A percentile compares a stretch with the other conserved stretches of the same genome.
Conservation (phyloP, 2,797 vertebrate genomes). For the Phrynocephalus forsythii region DNA sequence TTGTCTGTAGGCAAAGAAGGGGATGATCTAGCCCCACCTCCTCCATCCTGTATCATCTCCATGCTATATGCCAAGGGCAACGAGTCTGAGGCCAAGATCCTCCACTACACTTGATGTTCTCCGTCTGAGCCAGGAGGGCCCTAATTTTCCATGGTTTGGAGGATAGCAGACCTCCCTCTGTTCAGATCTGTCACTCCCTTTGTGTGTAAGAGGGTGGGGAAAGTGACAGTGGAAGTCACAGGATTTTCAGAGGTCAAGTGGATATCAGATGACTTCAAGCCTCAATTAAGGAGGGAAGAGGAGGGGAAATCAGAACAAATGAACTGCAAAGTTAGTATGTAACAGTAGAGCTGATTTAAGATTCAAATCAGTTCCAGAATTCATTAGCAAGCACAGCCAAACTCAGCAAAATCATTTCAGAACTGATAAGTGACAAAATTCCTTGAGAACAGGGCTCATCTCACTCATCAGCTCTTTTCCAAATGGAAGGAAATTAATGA, state of each 20-base stretch:
- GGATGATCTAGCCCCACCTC: too few species aligned
- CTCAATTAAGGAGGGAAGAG: not conserved
- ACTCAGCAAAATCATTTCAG: not conserved
- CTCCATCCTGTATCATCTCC: too few species aligned
- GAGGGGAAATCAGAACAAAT: not conserved
- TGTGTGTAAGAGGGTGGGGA: too few species aligned
- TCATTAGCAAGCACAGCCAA: not conserved
- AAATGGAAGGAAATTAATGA: not conserved
- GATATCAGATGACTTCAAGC: not conserved
- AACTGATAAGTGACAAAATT: not conserved
- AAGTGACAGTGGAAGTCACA: not conserved
- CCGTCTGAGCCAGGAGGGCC: too few species aligned
- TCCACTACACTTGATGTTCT: too few species aligned
- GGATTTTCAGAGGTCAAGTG: not conserved
- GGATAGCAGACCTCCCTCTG: too few species aligned
- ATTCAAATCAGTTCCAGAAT: constrained; percentile 2
- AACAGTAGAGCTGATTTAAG: too few species aligned
- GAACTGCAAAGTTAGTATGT: not conserved
- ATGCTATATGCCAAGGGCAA: too few species aligned
- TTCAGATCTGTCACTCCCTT: too few species aligned
- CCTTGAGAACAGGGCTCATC: not conserved
- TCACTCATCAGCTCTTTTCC: not conserved
- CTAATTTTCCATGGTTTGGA: too few species aligned
- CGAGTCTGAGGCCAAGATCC: too few species aligned
- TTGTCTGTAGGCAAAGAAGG: too few species aligned